Base-by-base conservation (phyloP, 2,888 invertebrate species). In the Tyria jacobaeae region DNA sequence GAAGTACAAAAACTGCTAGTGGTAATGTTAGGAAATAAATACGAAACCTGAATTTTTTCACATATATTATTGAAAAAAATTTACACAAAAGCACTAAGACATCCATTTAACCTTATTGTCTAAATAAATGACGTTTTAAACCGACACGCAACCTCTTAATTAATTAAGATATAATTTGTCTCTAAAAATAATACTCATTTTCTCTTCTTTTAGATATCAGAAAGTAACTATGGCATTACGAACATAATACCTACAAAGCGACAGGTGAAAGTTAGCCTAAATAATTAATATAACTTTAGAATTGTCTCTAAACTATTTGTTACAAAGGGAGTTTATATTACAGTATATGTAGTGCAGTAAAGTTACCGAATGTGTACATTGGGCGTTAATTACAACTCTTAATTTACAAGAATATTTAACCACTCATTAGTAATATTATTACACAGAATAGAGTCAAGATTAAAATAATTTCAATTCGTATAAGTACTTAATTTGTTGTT, bases 41-140 rank as follows among this genome's bases (percentile, higher is more conserved):
- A 73, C 72, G 70, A 61, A 68, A 61, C 48, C 66, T 72, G 80
- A 85, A 80, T 86, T 93, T 93, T 55, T 89, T 85, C 93, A 94
- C 94, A 94, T 94, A 94, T 94, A 94, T 94, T 94, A 94, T 91
- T 92, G 92, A 94, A 94, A 94, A 92, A 94, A 94, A 92, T 90
- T 90, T 94, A 94, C 94, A 94, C 92, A 93, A 94, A 94, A 94
- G 94, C 94, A 94, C 94, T 94, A 94, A 92, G 92, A 94, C 94
- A 94, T 94, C 92, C 92, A 94, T 92, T 92, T 91, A 92, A 92
- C 86, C 94, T 94, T 94, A 94, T 90, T 88, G 90, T 92, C 94
- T 94, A 94, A 90, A 91, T 93, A 92, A 94, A 94, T 89, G 92
- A 92, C 92, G 86, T 87, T 90, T 88, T 89, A 92, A 91, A 90